A percentile compares a stretch with the other conserved stretches of the same genome.
These are phyloP conservation scores for Tonatia bakeri DNA, from an alignment of 2,113 vertebrate genomes.

Conservation along the genomic window DNA sequence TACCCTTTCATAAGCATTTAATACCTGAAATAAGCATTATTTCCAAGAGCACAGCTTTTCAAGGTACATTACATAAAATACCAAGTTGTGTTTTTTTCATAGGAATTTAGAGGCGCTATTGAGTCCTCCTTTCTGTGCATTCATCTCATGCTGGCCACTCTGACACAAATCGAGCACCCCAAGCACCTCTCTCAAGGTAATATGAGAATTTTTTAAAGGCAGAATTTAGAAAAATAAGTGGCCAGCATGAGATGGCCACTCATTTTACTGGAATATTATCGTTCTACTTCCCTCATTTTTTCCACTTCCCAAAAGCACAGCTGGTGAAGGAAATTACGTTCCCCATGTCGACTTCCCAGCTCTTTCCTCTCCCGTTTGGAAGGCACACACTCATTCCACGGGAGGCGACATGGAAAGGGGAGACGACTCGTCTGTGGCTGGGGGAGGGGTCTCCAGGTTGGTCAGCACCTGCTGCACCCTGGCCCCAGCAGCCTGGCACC, in stretches of 20 bases:
- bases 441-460: fast-evolving
- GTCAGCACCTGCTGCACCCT: fast-evolving
- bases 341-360: not conserved
- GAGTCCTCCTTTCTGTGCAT: not conserved
- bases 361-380: not conserved
- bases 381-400: not conserved
- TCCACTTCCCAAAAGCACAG: not conserved
- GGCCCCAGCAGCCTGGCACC: no score
- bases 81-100: no score
- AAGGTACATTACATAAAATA: not conserved
- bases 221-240: not conserved
- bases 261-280: not conserved
- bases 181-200: not conserved
- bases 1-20: not conserved
- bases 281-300: not conserved
- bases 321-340: fast-evolving
- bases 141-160: not conserved
- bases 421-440: not conserved
- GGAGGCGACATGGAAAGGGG: fast-evolving
- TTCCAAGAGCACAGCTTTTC: not conserved
- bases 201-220: not conserved
- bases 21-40: not conserved
- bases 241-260: not conserved
- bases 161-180: not conserved
- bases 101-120: not conserved